Evolutionary conservation across 2,113 vertebrate genomes (phyloP).

Genomic region (Procavia capensis): DNA sequence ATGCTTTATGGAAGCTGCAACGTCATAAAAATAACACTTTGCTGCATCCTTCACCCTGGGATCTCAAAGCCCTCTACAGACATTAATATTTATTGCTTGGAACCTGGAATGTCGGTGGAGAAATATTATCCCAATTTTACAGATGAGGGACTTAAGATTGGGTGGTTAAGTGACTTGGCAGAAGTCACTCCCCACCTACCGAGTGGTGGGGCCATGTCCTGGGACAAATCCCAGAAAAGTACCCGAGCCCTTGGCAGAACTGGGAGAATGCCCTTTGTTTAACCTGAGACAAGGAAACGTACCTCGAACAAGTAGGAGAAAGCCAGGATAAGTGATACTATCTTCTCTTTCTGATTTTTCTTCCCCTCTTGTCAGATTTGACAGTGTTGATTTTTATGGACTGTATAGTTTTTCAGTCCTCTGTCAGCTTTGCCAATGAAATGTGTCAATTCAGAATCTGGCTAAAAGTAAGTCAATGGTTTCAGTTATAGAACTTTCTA

Average conservation of each 20-base stretch:
- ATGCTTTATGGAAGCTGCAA: constrained; percentile 82
- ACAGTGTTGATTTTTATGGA: neutral
- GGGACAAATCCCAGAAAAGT: constrained; percentile 67
- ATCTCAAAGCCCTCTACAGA: constrained; percentile 81
- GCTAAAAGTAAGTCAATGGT: neutral
- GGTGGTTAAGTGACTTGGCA: constrained; percentile 80
- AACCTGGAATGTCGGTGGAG: constrained; percentile 71
- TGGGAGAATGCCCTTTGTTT: constrained; percentile 65
- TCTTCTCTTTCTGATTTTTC: constrained; percentile 25
- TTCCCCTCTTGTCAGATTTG: constrained; percentile 15
- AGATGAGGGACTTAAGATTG: constrained; percentile 82
- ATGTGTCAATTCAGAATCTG: constrained; percentile 8
- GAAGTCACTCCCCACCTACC: constrained; percentile 68
- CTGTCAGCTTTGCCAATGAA: constrained; percentile 48
- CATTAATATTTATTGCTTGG: constrained; percentile 81
- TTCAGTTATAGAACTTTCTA: constrained; percentile 4
- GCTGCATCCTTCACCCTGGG: constrained; percentile 79
- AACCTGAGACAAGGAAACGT: neutral
- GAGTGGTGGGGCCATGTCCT: constrained; percentile 65
- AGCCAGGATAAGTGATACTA: neutral
- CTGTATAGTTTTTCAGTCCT: neutral
- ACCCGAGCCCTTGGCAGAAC: constrained; percentile 45
- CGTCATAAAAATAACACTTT: constrained; percentile 81
- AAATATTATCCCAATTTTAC: constrained; percentile 84
- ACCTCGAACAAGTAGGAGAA: neutral